These are phyloP conservation scores for Helobdella robusta DNA, from an alignment of 2,888 invertebrate species.

Conservation along the genomic window DNA sequence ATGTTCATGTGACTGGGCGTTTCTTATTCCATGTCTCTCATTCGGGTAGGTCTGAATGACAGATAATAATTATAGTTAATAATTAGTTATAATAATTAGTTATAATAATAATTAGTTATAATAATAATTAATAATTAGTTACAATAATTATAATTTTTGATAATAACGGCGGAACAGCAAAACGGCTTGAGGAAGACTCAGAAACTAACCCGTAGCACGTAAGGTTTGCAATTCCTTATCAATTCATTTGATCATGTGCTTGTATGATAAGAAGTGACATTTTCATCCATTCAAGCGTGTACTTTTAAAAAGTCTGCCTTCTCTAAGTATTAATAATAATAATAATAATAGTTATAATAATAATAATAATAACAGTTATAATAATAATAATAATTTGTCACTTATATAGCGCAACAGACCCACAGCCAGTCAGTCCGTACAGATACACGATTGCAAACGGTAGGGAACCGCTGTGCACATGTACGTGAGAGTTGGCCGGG, in stretches of 20 bases:
- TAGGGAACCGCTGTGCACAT: no score
- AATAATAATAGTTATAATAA: no score
- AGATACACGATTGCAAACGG: no score
- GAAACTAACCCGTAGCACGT: constrained; percentile 65
- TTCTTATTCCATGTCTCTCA: constrained; percentile 87
- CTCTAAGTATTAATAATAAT: no score
- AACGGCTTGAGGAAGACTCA: neutral
- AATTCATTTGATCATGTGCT: constrained; percentile 77
- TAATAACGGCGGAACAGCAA: neutral
- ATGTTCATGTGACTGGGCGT: constrained; percentile 85
- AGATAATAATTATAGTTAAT: neutral
- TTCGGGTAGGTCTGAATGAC: constrained; percentile 70
- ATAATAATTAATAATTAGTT: neutral
- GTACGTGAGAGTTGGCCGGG: no score
- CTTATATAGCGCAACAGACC: no score
- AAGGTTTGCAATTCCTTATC: constrained; percentile 88
- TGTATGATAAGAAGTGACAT: constrained; percentile 95
- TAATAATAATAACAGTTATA: no score
- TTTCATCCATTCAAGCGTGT: constrained; percentile 97
- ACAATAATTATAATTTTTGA: neutral
- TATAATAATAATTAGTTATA: neutral
- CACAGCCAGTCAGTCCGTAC: no score
- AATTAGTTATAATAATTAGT: neutral
- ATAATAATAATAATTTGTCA: no score
- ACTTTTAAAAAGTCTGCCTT: no score